Evolutionary conservation across 2,797 vertebrate genomes (phyloP).

Genomic region (Myotis planiceps): DNA sequence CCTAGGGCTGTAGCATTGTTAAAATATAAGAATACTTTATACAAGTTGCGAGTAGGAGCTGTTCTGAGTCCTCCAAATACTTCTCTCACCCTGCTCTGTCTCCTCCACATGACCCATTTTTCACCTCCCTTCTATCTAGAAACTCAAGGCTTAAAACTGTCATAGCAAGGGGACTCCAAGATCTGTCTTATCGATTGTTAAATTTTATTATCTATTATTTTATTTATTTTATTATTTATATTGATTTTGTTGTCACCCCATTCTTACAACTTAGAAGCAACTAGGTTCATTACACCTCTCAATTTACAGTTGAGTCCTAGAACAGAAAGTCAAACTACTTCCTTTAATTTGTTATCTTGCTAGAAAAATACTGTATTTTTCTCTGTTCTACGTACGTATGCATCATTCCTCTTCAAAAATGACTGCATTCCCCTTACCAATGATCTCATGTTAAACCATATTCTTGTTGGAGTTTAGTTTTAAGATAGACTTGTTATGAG

Average conservation of each 20-base stretch:
- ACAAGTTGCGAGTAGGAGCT: background rate
- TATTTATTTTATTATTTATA: background rate
- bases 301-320: background rate
- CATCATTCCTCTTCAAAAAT: background rate
- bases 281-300: background rate
- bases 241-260: background rate
- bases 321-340: background rate
- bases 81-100: background rate
- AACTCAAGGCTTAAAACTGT: background rate
- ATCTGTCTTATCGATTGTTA: background rate
- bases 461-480: constrained; percentile 24
- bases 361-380: background rate
- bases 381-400: background rate
- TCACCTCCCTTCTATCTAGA: background rate
- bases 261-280: background rate
- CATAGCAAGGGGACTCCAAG: background rate
- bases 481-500: constrained; percentile 31
- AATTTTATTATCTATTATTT: background rate
- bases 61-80: background rate
- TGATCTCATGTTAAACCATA: background rate
- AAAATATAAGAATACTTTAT: background rate
- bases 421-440: background rate
- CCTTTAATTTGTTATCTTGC: background rate
- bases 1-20: background rate
- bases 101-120: background rate